Evolutionary conservation across 2,888 invertebrate species (phyloP).

Genomic region (Heliconius erato): DNA sequence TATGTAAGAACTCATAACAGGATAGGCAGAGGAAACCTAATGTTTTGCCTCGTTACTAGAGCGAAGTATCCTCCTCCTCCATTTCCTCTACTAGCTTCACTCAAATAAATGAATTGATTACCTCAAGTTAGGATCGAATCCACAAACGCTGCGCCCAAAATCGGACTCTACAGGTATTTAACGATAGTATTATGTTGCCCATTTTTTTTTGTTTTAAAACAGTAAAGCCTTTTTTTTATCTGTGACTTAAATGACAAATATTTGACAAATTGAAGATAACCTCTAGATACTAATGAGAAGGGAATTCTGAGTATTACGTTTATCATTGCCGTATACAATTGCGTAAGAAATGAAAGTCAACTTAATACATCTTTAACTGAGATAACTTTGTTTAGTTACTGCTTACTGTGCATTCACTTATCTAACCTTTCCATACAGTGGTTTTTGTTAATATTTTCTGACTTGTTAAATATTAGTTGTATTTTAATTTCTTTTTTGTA

Average conservation of each 20-base stretch:
- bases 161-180: background rate
- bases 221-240: background rate
- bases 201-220: background rate
- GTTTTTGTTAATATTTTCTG: background rate
- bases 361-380: conserved; percentile 11
- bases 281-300: conserved; percentile 38
- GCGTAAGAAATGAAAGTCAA: conserved; percentile 46
- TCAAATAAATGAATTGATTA: too few relatives aligned
- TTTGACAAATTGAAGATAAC: conserved; percentile 37
- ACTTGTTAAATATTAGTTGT: background rate
- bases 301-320: conserved; percentile 39
- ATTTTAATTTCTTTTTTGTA: background rate
- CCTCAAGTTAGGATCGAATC: too few relatives aligned
- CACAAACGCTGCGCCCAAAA: too few relatives aligned
- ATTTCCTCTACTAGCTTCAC: too few relatives aligned
- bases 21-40: too few relatives aligned
- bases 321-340: conserved; percentile 26
- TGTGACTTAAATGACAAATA: conserved; percentile 27
- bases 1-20: too few relatives aligned
- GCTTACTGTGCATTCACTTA: conserved; percentile 11
- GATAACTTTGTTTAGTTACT: conserved; percentile 9
- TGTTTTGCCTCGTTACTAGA: too few relatives aligned
- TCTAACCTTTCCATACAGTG: background rate
- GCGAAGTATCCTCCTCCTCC: too few relatives aligned
- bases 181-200: background rate